Base-by-base conservation (phyloP, 2,888 invertebrate species). In the Dascillus cervinus region DNA sequence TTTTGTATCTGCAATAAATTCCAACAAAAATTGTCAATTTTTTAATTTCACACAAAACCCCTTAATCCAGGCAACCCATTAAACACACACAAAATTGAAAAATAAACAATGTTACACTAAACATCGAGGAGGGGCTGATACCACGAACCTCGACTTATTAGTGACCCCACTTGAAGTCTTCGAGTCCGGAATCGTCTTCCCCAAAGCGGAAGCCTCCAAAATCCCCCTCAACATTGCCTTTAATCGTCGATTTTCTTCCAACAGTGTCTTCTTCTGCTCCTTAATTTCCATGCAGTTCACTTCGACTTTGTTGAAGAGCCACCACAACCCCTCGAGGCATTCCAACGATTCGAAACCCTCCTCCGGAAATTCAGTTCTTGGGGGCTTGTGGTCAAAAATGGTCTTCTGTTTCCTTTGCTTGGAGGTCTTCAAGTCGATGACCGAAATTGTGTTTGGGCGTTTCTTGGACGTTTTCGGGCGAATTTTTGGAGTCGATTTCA, bases 261-360 rank as follows among this genome's bases (percentile, higher is more conserved):
- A 37, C 26, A 70, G 58, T 31, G 22, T 53, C 34, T 64, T 54
- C n/a, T 67, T 68, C 32, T 69, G 64, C 25, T 62, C 60, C 41
- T 66, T 70, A 35, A 74, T 49, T 17, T 55, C 54, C 23, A 48
- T 42, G 22, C 46, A 50, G 29, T 60, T 58, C 3, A 63, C 43
- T 22, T 66, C 48, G 1, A 66, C 70, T 45, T 68, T 67, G 49
- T 70, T 73, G 50, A 62, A 70, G 4, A 65, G 53, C 46, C 62
- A 58, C 74, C 73, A 74, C 51, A 74, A 70, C 37, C 65, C 63
- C 34, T 71, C 70, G 51, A 74, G 34, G 28, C 55, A 46, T 10
- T 48, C 41, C 22, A 63, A 41, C 14, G 39, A 41, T 3, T 52
- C 52, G 17, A 52, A 50, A 27, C 47, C 48, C 17, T 46, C 13